phyloP scores from a whole-genome alignment of 2,888 invertebrate species.

The Bugula neritina region DNA sequence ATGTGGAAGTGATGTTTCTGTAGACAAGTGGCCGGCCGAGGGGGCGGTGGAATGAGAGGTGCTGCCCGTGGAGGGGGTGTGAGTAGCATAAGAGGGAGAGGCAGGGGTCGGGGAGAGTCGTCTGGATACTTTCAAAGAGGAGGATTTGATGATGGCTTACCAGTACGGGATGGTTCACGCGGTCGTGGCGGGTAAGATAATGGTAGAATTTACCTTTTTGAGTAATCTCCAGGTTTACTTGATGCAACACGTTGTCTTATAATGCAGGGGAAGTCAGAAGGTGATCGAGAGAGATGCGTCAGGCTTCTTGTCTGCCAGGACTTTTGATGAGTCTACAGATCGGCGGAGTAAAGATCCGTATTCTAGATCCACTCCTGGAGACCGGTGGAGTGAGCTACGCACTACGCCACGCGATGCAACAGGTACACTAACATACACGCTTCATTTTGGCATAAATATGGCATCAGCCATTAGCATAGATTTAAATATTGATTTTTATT shows the following conservation, averaged over 20 bases:
- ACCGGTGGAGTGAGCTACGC: constrained; percentile 15
- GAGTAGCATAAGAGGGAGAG: neutral
- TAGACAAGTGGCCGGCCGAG: constrained; percentile 3
- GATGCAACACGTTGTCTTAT: too few relatives aligned
- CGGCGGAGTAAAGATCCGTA: constrained; percentile 9
- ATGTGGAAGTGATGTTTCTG: too few relatives aligned
- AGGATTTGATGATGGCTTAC: constrained; percentile 10
- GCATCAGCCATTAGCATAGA: too few relatives aligned
- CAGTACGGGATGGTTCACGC: neutral
- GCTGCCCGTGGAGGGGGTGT: neutral
- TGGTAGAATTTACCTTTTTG: too few relatives aligned
- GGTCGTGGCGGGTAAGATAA: constrained; percentile 4
- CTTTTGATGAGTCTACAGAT: constrained; percentile 19
- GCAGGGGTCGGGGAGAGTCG: constrained; percentile 2
- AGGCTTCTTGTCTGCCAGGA: constrained; percentile 9
- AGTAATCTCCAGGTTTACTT: too few relatives aligned
- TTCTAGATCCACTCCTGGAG: constrained; percentile 13
- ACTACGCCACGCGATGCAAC: neutral
- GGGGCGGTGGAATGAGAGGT: constrained; percentile 20
- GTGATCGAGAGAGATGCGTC: constrained; percentile 22
- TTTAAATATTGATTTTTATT: too few relatives aligned
- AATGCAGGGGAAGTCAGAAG: neutral
- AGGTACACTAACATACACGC: too few relatives aligned
- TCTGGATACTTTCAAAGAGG: neutral
- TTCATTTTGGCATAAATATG: too few relatives aligned